phyloP scores from a whole-genome alignment of 2,888 invertebrate species.

The Drosophila sordidapex region DNA sequence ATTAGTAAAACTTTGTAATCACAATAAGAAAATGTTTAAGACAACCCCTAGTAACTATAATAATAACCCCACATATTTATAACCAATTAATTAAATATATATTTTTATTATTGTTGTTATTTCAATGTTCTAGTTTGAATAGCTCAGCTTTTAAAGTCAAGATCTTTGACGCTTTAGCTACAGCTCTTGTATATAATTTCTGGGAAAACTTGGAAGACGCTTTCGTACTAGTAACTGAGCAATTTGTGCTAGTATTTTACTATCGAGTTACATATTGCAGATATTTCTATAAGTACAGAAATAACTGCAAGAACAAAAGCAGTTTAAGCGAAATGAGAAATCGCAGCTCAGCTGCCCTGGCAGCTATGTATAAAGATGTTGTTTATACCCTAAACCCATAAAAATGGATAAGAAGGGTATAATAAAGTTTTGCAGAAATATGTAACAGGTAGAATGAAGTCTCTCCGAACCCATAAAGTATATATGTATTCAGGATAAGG shows the following conservation, averaged over 20 bases:
- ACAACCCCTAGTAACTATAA: not conserved
- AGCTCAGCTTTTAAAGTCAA: not conserved
- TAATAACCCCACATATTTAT: not conserved
- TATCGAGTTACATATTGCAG: slow-evolving; percentile 30
- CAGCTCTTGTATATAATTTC: slow-evolving; percentile 2
- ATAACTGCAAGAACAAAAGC: slow-evolving; percentile 10
- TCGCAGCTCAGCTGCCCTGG: slow-evolving; percentile 52
- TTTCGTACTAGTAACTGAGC: not conserved
- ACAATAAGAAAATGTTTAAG: not conserved
- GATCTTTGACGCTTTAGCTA: not conserved
- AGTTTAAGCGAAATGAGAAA: not conserved
- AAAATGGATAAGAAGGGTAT: not conserved
- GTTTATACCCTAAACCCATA: not conserved
- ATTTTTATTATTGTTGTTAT: not conserved
- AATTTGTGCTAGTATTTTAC: slow-evolving; percentile 32
- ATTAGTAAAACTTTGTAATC: not conserved
- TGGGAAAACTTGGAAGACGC: slow-evolving; percentile 9
- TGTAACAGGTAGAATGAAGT: not conserved
- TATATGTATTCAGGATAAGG: not conserved
- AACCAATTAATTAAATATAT: not conserved
- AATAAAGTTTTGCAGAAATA: not conserved
- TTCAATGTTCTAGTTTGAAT: not conserved
- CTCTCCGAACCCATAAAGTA: not conserved
- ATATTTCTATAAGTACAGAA: slow-evolving; percentile 2
- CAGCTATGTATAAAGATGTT: slow-evolving; percentile 50